Evolutionary conservation across 2,888 invertebrate genomes (phyloP), one percentile per base, ranked within the genome.

Genomic region (Phalera bucephala): DNA sequence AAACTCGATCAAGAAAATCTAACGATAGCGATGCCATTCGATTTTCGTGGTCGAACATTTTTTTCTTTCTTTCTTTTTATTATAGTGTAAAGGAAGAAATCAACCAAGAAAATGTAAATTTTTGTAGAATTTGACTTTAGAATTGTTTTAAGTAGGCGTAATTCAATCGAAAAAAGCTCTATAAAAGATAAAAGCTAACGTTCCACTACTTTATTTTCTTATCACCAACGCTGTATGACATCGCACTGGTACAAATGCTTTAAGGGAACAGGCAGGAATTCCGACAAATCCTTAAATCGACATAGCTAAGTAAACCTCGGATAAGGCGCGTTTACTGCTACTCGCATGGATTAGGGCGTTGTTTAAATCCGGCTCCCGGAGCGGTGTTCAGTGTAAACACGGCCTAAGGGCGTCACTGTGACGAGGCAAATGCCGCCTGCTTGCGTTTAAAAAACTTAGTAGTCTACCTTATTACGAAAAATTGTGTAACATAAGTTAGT

Each of bases 371-470:
- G 48, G 67, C 66, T 69, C 62, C 72, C 56, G 68, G 46, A 62
- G 65, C 71, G 63, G 78, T 70, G 74, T 74, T 66, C 62, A 63
- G 59, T 67, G 71, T 65, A 75, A 77, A 79, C 71, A 74, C 12
- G 10, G 49, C 52, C 49, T 59, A 45, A 58, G 37, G 52, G 36
- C 36, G 35, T 31, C 36, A 32, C 36, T 40, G 36, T 38, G 36
- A 40, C 17, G 29, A 3, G n/a, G 14, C 21, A 34, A 14, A 36
- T 10, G 23, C 39, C 22, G 36, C 21, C 20, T 1, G 7, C 4
- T 1, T 10, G 27, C 15, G 3, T 17, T 17, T 10, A 19, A 28
- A 13, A 28, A 15, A 15, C n/a, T n/a, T n/a, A n/a, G n/a, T n/a
- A n/a, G 9, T 9, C 9, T 15, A 14, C 12, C 15, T 15, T 15